Percentiles rank a stretch among this genome's conserved stretches.
Conservation (phyloP, 2,888 invertebrate genomes). For the Trisateles emortualis region DNA sequence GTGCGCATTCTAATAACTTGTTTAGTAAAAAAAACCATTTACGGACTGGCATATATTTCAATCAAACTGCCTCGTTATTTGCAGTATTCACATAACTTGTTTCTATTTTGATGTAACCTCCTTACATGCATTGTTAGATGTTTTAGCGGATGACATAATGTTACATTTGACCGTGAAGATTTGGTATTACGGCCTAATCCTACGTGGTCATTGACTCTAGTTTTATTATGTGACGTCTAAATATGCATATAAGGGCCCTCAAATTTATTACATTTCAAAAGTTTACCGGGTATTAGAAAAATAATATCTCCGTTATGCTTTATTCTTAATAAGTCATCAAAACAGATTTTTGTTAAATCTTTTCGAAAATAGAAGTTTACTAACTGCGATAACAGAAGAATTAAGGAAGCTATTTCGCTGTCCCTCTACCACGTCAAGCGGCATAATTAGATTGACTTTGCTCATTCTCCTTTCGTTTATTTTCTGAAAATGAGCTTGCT, state of each 20-base stretch:
- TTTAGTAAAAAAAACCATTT: too few relatives aligned
- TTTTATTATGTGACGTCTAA: background rate
- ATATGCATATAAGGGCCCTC: too few relatives aligned
- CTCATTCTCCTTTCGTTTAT: conserved; percentile 74
- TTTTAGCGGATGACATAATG: background rate
- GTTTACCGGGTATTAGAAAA: too few relatives aligned
- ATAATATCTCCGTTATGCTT: background rate
- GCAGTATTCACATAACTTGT: background rate
- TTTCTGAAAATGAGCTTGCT: conserved; percentile 69
- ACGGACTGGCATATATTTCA: background rate
- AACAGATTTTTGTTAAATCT: conserved; percentile 9
- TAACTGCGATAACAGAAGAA: conserved; percentile 64
- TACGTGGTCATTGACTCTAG: background rate
- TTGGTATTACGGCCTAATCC: background rate
- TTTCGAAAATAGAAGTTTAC: conserved; percentile 51
- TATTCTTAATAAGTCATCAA: background rate
- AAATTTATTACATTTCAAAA: too few relatives aligned
- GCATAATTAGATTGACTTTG: conserved; percentile 75
- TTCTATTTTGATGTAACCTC: background rate
- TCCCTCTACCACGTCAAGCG: conserved; percentile 74
- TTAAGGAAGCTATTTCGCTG: conserved; percentile 75
- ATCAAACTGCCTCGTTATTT: too few relatives aligned
- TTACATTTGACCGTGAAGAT: background rate
- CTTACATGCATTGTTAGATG: background rate
- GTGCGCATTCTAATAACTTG: too few relatives aligned